Evolutionary conservation across 2,113 vertebrate species (phyloP), one percentile per base, ranked within the genome.

Genomic region (Sander vitreus): DNA sequence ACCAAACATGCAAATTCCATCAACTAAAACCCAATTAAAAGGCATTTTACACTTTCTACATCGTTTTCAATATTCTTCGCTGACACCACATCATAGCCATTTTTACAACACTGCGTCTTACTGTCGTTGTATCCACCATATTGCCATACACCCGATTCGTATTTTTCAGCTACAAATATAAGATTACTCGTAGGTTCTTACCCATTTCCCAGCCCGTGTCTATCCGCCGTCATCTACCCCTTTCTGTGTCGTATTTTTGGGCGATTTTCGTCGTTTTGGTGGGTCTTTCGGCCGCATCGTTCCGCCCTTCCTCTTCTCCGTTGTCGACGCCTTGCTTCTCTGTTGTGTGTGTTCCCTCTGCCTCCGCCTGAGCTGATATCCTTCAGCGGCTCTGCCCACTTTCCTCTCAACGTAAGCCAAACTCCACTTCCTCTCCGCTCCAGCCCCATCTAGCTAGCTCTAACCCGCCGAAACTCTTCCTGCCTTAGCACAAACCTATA

Each of bases 121-220:
- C 88, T 88, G 88, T 94, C 94, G 90, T 93, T 81, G 85, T 88
- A 84, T 91, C 95, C 95, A 91, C 95, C 95, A 96, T 96, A 90
- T 96, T 96, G 95, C 88, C 89, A 48, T 25, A 62, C 86, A 59
- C 54, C 74, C 39, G 73, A 47, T 14, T 72, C 88, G 6, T 27
- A 36, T 84, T 85, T 87, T 58, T 78, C 72, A 39, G 48, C 77
- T 8, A 48, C 33, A 84, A 87, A 89, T 53, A 75, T 25, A 6
- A 4, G 30, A 88, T 85, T 79, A n/a, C 76, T 87, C 6, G 57
- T 11, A 63, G 39, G n/a, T 91, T 91, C 95, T 96, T 95, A 96
- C 95, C 95, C 83, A 66, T 72, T 77, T 75, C 72, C 11, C 25
- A 13, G 43, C 27, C 50, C 30, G 48, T 45, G 30, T 71, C 77